phyloP scores from a whole-genome alignment of 2,888 invertebrate genomes.

The Dexiosoma caninum region DNA sequence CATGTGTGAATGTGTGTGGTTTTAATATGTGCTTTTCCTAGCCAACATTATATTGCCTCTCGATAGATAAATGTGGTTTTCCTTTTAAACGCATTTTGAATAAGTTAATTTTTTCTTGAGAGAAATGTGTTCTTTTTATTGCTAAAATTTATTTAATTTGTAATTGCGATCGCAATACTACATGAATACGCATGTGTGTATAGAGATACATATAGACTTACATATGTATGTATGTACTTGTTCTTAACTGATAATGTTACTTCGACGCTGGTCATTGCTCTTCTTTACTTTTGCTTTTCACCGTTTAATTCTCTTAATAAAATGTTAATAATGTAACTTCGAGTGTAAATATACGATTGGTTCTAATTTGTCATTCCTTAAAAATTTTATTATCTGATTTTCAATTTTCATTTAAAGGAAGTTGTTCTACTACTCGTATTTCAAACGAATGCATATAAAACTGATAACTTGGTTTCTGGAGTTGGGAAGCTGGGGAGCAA shows the following conservation, averaged over 20 bases:
- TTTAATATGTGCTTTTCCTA: background rate
- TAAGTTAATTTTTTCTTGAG: slow-evolving; percentile 24
- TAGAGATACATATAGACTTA: background rate
- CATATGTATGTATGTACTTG: too few relatives aligned
- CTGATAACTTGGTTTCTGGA: too few relatives aligned
- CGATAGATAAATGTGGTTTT: background rate
- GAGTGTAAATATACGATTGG: too few relatives aligned
- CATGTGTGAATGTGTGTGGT: background rate
- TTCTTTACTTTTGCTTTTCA: slow-evolving; percentile 52
- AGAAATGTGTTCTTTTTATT: slow-evolving; percentile 40
- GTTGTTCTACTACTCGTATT: too few relatives aligned
- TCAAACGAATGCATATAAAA: too few relatives aligned
- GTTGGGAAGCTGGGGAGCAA: too few relatives aligned
- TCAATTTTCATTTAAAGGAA: too few relatives aligned
- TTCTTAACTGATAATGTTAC: slow-evolving; percentile 12
- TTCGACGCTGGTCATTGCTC: slow-evolving; percentile 50
- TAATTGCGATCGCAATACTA: background rate
- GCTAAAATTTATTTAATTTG: background rate
- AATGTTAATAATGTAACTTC: too few relatives aligned
- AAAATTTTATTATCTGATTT: too few relatives aligned
- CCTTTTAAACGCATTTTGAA: background rate
- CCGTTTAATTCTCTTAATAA: background rate
- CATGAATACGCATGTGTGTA: background rate
- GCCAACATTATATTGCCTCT: background rate
- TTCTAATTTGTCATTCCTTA: too few relatives aligned